A percentile compares a stretch with the other conserved stretches of the same genome.
These are phyloP conservation scores for Pinctada fucata DNA, from an alignment of 2,888 invertebrate species.

Conservation along the genomic window DNA sequence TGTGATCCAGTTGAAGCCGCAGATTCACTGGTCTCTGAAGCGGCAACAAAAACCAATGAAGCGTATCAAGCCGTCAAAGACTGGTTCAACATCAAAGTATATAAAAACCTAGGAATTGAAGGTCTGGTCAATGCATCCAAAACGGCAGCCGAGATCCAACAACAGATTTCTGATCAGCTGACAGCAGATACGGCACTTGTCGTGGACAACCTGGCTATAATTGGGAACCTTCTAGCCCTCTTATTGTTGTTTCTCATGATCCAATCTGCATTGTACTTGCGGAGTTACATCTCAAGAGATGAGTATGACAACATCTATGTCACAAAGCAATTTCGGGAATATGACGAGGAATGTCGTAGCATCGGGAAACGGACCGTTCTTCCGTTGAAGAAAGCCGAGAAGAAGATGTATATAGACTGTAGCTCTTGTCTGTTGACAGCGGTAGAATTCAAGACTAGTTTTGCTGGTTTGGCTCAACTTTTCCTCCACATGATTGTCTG, in stretches of 20 bases:
- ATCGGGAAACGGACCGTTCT: slow-evolving; percentile 50
- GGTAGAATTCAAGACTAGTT: slow-evolving; percentile 52
- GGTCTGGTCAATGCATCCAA: slow-evolving; percentile 39
- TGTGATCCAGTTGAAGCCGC: slow-evolving; percentile 25
- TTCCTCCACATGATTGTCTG: slow-evolving; percentile 59
- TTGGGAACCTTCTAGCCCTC: slow-evolving; percentile 46
- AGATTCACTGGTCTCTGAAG: slow-evolving; percentile 6
- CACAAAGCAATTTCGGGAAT: slow-evolving; percentile 53
- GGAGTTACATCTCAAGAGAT: slow-evolving; percentile 62
- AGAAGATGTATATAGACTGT: slow-evolving; percentile 58
- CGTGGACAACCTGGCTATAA: slow-evolving; percentile 22
- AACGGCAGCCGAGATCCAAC: slow-evolving; percentile 37
- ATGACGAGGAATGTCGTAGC: slow-evolving; percentile 51
- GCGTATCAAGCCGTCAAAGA: slow-evolving; percentile 32
- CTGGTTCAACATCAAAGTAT: slow-evolving; percentile 45
- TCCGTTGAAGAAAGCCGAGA: slow-evolving; percentile 63
- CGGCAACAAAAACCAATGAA: slow-evolving; percentile 8
- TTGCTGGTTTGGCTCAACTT: slow-evolving; percentile 56
- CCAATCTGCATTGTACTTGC: slow-evolving; percentile 50
- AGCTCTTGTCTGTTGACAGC: slow-evolving; percentile 47
- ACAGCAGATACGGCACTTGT: slow-evolving; percentile 34
- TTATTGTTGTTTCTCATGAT: slow-evolving; percentile 47
- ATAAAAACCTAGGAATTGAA: slow-evolving; percentile 28
- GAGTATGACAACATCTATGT: slow-evolving; percentile 69
- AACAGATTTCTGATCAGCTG: slow-evolving; percentile 46